These are phyloP conservation scores for Oryzias javanicus DNA, from an alignment of 2,113 vertebrate genomes.

Conservation along the genomic window DNA sequence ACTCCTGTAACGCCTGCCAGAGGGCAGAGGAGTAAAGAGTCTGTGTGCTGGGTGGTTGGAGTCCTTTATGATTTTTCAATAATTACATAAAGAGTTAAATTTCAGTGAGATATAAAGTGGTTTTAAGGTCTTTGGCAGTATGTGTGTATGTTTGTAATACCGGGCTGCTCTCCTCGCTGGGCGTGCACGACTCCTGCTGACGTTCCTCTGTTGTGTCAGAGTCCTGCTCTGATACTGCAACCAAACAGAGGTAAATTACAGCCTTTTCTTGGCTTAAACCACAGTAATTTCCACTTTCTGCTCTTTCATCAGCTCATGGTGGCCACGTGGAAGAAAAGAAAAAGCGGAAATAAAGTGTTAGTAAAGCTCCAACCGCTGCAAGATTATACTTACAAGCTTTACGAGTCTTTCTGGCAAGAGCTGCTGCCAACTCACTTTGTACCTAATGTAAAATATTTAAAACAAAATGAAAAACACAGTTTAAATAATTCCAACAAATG, in stretches of 20 bases:
- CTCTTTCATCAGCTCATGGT: not conserved
- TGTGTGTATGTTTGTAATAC: constrained; percentile 46
- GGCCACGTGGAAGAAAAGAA: not conserved
- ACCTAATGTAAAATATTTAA: constrained; percentile 77
- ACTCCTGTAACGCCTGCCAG: no score
- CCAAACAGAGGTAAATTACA: constrained; percentile 11
- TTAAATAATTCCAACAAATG: not conserved
- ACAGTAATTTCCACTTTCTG: not conserved
- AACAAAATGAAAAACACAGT: not conserved
- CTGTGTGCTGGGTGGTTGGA: no score
- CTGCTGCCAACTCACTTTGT: constrained; percentile 91
- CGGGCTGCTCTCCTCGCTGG: constrained; percentile 71
- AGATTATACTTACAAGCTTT: constrained; percentile 87
- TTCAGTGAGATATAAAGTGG: no score
- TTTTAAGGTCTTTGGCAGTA: not conserved
- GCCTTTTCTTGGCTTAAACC: not conserved
- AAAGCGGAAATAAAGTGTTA: not conserved
- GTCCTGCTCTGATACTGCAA: constrained; percentile 77
- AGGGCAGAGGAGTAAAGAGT: no score
- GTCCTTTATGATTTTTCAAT: no score
- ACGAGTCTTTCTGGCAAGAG: constrained; percentile 92
- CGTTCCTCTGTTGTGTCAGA: constrained; percentile 67
- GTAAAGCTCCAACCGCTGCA: not conserved
- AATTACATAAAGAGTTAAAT: not conserved
- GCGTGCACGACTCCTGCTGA: constrained; percentile 60